Base-by-base conservation (phyloP, 1,140 invertebrate genomes). In the Antheraea mylitta region DNA sequence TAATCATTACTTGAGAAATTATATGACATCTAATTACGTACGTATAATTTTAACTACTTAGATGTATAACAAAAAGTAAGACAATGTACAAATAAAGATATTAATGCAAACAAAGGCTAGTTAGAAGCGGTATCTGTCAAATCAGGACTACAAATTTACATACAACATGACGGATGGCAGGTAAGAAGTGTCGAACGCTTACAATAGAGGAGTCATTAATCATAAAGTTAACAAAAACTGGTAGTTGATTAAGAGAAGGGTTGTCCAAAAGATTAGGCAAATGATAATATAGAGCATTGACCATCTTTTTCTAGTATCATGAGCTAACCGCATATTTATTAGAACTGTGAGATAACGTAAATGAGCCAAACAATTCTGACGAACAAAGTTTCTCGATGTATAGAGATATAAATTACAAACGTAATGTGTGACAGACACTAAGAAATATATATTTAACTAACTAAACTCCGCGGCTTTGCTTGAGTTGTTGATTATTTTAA, bases 91-190 rank as follows among this genome's bases (percentile, higher is more conserved):
- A 65, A 65, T 65, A 65, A 65, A 65, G 45, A 65, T 53, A 48
- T 48, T 53, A 38, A 48, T 48, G 18, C n/a, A 65, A 1, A 45
- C 64, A 65, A 65, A 65, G 64, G 18, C 38, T 65, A 16, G 19
- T 65, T 65, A 65, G 9, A 11, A 18, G 45, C 11, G n/a, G 19
- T 61, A 66, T 61, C 66, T 64, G 65, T 71, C 70, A 71, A 58
- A 71, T 71, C 65, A 64, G 58, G 37, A 67, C 8, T 10, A 61
- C 13, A 64, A 30, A 70, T 73, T 73, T 64, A 42, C 72, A 73
- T 73, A 70, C 19, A 71, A 64, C 66, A 67, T 71, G 58, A 70
- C 70, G 48, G 58, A 73, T 58, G 19, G 66, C 22, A 48, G 67
- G 67, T 74, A 36, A 69, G n/a, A 18, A 22, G 61, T 67, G 66